Evolutionary conservation across 2,113 vertebrate genomes (phyloP), one percentile per base, ranked within the genome.

Genomic region (Tetrax tetrax): DNA sequence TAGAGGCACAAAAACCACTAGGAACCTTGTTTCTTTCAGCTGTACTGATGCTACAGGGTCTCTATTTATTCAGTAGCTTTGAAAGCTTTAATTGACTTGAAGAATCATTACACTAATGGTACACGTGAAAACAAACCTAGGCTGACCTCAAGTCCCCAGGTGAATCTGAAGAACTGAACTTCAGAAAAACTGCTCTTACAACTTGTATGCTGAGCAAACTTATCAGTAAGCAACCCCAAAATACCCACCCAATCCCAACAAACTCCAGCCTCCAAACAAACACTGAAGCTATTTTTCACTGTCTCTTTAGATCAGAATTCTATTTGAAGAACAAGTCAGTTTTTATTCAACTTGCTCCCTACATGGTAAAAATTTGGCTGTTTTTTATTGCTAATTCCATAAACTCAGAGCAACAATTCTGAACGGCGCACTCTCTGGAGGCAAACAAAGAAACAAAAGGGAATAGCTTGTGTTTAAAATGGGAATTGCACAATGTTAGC

Each of bases 291-390:
- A 17, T 29, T 94, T 91, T 90, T 76, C 59, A 38, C 31, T 47
- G 29, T 51, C 16, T 31, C 21, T 82, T 87, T 27, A 68, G 31
- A 66, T 51, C 9, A 28, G 8, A 86, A 87, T 43, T 83, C 23
- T 22, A 69, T 21, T 5, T 29, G 27, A 90, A 60, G 29, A 35
- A 69, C 6, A 64, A 14, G 20, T 33, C 51, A 72, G 24, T n/a
- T 63, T 89, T 86, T 41, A 74, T 15, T 38, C 29, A 35, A 27
- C 59, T 60, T 81, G 22, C 20, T 83, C 12, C 9, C 41, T n/a
- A 25, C 0, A 1, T 41, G 22, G 1, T 6, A 81, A 29, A 6
- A 45, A 33, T 37, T n/a, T 33, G 4, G 2, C 45, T 65, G 20
- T 3, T 37, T 65, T 60, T 45, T 54, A 86, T 78, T 27, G 13